These are phyloP conservation scores for Dryadula phaetusa DNA, from an alignment of 2,888 invertebrate species.

Conservation along the genomic window DNA sequence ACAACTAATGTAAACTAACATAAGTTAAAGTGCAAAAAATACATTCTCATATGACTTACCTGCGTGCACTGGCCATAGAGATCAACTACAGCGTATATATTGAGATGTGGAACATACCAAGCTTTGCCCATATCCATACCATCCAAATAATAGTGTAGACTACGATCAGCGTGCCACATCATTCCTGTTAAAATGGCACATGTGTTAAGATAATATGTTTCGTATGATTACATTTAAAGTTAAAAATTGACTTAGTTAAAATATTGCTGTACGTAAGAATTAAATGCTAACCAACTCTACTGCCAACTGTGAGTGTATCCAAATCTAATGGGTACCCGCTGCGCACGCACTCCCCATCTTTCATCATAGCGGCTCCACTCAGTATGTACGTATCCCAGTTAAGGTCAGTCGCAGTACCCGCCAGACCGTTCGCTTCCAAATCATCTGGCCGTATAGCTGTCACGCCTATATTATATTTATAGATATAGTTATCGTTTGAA, in stretches of 20 bases:
- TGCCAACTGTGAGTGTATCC: constrained; percentile 91
- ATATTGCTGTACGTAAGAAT: too few species aligned
- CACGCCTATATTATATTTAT: constrained; percentile 90
- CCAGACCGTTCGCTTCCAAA: constrained; percentile 83
- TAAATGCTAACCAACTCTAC: constrained; percentile 87
- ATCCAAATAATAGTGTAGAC: constrained; percentile 93
- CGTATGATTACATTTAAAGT: too few species aligned
- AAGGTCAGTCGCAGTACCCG: constrained; percentile 96
- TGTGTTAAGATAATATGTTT: too few species aligned
- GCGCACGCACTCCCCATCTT: constrained; percentile 93
- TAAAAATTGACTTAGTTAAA: too few species aligned
- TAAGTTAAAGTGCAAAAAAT: too few species aligned
- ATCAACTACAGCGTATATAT: constrained; percentile 97
- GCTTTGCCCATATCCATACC: constrained; percentile 95
- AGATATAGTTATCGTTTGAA: neutral
- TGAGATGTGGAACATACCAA: constrained; percentile 90
- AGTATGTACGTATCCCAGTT: constrained; percentile 96
- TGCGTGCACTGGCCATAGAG: constrained; percentile 97
- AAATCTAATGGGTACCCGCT: constrained; percentile 94
- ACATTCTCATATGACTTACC: constrained; percentile 72
- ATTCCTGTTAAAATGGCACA: constrained; percentile 79
- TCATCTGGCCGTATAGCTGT: constrained; percentile 96
- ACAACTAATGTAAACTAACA: neutral
- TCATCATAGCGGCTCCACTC: constrained; percentile 96
- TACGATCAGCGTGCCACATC: constrained; percentile 93